These are phyloP conservation scores for Eudemis profundana DNA, from an alignment of 2,888 invertebrate genomes.

Conservation along the genomic window DNA sequence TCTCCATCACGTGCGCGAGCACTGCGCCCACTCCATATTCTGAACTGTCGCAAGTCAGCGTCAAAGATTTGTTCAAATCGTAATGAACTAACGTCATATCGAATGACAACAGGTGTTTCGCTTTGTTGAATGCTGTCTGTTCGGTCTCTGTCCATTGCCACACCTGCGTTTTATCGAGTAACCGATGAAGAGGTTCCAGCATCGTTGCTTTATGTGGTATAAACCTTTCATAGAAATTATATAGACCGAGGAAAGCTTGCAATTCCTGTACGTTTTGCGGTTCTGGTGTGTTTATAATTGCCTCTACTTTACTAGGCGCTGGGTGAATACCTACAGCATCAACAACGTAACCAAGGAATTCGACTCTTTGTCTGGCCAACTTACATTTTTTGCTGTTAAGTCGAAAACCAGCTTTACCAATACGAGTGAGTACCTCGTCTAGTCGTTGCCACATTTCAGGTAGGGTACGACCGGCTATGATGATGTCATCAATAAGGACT, in stretches of 20 bases:
- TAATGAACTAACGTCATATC: slow-evolving; percentile 46
- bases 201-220: slow-evolving; percentile 39
- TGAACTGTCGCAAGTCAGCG: slow-evolving; percentile 47
- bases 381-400: slow-evolving; percentile 43
- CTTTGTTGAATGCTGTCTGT: slow-evolving; percentile 41
- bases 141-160: slow-evolving; percentile 43
- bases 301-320: slow-evolving; percentile 32
- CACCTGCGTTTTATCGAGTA: slow-evolving; percentile 34
- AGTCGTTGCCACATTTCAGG: slow-evolving; percentile 40
- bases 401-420: slow-evolving; percentile 39
- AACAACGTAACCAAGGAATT: slow-evolving; percentile 43
- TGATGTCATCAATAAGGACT: slow-evolving; percentile 45
- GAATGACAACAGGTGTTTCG: slow-evolving; percentile 29
- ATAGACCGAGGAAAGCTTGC: slow-evolving; percentile 41
- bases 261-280: slow-evolving; percentile 37
- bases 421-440: slow-evolving; percentile 30
- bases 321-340: slow-evolving; percentile 41
- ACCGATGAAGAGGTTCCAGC: slow-evolving; percentile 42
- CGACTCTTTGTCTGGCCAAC: slow-evolving; percentile 30
- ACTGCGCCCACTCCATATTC: slow-evolving; percentile 48
- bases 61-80: slow-evolving; percentile 42
- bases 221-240: slow-evolving; percentile 45
- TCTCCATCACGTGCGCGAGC: slow-evolving; percentile 38
- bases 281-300: slow-evolving; percentile 43
- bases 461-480: slow-evolving; percentile 35